Evolutionary conservation across 1,140 invertebrate species (phyloP).

Genomic region (Eriosoma lanigerum): DNA sequence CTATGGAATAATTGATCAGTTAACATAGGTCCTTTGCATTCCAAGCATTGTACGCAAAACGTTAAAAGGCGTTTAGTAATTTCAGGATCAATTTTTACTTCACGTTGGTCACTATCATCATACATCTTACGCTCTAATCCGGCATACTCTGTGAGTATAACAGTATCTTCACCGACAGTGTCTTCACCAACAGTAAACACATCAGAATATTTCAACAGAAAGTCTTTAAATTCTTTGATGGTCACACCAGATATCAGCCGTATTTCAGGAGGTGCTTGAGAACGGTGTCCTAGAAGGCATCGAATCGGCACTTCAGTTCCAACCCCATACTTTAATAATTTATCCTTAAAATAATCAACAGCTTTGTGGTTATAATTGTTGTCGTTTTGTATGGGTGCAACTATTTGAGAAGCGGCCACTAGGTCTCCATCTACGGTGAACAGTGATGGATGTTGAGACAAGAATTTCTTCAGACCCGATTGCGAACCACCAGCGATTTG

Average conservation of each 20-base stretch:
- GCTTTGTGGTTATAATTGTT: conserved; percentile 81
- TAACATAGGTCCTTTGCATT: conserved; percentile 75
- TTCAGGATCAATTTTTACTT: conserved; percentile 77
- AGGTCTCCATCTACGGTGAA: conserved; percentile 90
- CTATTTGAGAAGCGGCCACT: conserved; percentile 76
- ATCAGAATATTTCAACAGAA: conserved; percentile 80
- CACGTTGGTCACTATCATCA: conserved; percentile 64
- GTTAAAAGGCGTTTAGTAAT: conserved; percentile 74
- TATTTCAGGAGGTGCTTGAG: conserved; percentile 92
- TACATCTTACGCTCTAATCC: conserved; percentile 64
- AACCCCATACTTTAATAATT: conserved; percentile 84
- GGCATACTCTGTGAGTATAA: conserved; percentile 69
- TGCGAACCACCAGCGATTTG: conserved; percentile 93
- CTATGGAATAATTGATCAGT: conserved; percentile 83
- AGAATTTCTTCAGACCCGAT: conserved; percentile 88
- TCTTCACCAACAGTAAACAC: conserved; percentile 88
- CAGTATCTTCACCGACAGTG: conserved; percentile 84
- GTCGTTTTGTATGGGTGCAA: conserved; percentile 59
- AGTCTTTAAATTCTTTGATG: conserved; percentile 91
- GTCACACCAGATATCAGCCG: conserved; percentile 92
- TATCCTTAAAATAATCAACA: conserved; percentile 90
- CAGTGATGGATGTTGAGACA: conserved; percentile 86
- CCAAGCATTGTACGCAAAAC: conserved; percentile 76
- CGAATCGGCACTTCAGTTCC: conserved; percentile 91
- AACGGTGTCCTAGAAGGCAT: conserved; percentile 87